Conservation (phyloP, 2,113 vertebrate species). For the Petrocephalus zakoni region DNA sequence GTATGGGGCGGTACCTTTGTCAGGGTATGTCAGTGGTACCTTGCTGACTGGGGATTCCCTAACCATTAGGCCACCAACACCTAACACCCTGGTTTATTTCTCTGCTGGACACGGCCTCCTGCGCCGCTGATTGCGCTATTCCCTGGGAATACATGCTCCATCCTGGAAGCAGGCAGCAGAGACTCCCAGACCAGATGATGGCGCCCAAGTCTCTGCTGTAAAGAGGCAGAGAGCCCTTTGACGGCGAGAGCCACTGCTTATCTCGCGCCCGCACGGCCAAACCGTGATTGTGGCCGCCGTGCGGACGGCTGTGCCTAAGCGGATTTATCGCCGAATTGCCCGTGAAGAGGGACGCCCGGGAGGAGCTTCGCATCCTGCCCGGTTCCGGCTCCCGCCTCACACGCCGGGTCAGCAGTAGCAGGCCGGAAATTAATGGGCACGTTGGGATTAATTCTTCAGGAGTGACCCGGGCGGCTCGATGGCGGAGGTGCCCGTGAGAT, state of each 20-base stretch:
- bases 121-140: background rate
- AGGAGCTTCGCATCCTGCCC: slow-evolving; percentile 19
- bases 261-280: slow-evolving; percentile 45
- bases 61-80: no score
- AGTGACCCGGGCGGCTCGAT: background rate
- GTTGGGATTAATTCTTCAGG: background rate
- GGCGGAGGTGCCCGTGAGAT: background rate
- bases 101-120: background rate
- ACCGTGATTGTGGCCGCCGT: slow-evolving; percentile 51
- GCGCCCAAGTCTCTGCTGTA: slow-evolving; percentile 38
- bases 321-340: slow-evolving; percentile 44
- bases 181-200: background rate
- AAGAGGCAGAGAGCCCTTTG: slow-evolving; percentile 53
- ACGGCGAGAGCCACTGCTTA: slow-evolving; percentile 48
- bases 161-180: background rate
- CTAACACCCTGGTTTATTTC: background rate
- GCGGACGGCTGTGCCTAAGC: slow-evolving; percentile 48
- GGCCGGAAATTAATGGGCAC: slow-evolving; percentile 3
- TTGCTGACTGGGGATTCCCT: no score
- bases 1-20: no score
- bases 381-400: background rate
- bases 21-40: no score
- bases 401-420: slow-evolving; percentile 16
- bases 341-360: slow-evolving; percentile 44
- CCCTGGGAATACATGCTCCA: background rate